phyloP scores from a whole-genome alignment of 2,888 invertebrate genomes.

The Aquatica leii region DNA sequence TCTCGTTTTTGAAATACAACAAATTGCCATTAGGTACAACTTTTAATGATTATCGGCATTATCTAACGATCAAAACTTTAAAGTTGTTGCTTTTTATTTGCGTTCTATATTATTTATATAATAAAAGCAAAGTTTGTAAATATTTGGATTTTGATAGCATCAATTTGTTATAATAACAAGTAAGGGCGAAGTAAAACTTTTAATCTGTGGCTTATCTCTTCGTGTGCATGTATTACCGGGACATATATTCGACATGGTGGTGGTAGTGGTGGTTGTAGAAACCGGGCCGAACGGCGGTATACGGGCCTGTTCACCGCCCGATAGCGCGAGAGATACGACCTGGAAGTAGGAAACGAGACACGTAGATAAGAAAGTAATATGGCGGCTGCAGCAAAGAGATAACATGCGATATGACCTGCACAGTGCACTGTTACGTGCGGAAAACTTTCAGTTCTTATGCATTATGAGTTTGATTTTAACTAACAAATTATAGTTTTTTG shows the following conservation, averaged over 20 bases:
- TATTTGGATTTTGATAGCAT: conserved; percentile 29
- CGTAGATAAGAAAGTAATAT: conserved; percentile 60
- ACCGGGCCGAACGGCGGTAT: conserved; percentile 42
- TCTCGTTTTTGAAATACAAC: too few species aligned
- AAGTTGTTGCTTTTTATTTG: conserved; percentile 1
- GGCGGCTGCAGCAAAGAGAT: conserved; percentile 59
- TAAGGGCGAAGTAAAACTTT: conserved; percentile 32
- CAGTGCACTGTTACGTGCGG: conserved; percentile 41
- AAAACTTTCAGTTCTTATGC: conserved; percentile 33
- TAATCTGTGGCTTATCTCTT: conserved; percentile 32
- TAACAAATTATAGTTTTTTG: conserved; percentile 10
- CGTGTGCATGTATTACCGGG: conserved; percentile 29
- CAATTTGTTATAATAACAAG: conserved; percentile 27
- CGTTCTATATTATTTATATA: not conserved
- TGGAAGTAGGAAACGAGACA: conserved; percentile 60
- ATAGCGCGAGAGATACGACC: conserved; percentile 59
- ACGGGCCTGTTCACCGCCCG: conserved; percentile 55
- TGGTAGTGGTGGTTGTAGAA: conserved; percentile 41
- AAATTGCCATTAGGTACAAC: not conserved
- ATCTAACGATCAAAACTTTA: conserved; percentile 3
- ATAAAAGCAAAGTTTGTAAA: conserved; percentile 22
- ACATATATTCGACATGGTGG: conserved; percentile 36
- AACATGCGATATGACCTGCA: conserved; percentile 57
- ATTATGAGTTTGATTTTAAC: conserved; percentile 16
- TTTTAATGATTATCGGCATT: not conserved